Conservation (phyloP, 2,113 vertebrate species). For the Platichthys flesus region DNA sequence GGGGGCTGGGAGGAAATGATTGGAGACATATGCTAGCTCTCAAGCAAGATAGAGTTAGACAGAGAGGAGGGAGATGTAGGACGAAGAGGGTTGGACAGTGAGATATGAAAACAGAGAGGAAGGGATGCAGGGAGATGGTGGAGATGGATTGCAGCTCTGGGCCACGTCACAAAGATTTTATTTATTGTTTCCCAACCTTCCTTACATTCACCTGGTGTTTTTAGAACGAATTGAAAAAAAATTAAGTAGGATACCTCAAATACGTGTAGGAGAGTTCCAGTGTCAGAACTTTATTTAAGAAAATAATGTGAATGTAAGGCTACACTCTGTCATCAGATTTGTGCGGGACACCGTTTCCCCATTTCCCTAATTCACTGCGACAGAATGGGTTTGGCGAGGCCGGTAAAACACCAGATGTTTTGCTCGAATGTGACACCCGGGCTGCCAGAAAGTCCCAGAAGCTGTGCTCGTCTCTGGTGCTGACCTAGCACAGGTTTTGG, state of each 20-base stretch:
- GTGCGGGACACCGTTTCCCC: conserved; percentile 94
- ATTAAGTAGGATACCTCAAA: conserved; percentile 4
- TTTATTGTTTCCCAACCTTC: conserved; percentile 91
- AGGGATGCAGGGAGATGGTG: conserved; percentile 78
- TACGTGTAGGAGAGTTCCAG: background rate
- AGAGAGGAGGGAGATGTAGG: conserved; percentile 93
- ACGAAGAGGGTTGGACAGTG: conserved; percentile 87
- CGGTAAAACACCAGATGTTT: conserved; percentile 98
- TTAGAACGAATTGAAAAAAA: conserved; percentile 87
- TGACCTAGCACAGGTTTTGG: conserved; percentile 93
- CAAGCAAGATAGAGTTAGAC: conserved; percentile 87
- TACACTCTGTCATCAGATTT: conserved; percentile 76
- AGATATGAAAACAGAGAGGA: conserved; percentile 72
- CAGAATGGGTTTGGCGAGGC: conserved; percentile 97
- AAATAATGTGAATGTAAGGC: background rate
- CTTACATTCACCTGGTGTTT: conserved; percentile 90
- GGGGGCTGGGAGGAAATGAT: conserved; percentile 88
- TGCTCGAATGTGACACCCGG: conserved; percentile 90
- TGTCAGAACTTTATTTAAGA: conserved; percentile 1
- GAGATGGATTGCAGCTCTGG: conserved; percentile 92
- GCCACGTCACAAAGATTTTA: conserved; percentile 89
- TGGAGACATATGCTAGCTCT: conserved; percentile 99
- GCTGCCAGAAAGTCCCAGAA: conserved; percentile 93
- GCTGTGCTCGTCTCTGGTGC: conserved; percentile 92
- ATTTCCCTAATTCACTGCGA: conserved; percentile 98